Percentiles rank a stretch among this genome's conserved stretches.
These are phyloP conservation scores for Yponomeuta evonymella DNA, from an alignment of 2,888 invertebrate species.

Conservation along the genomic window DNA sequence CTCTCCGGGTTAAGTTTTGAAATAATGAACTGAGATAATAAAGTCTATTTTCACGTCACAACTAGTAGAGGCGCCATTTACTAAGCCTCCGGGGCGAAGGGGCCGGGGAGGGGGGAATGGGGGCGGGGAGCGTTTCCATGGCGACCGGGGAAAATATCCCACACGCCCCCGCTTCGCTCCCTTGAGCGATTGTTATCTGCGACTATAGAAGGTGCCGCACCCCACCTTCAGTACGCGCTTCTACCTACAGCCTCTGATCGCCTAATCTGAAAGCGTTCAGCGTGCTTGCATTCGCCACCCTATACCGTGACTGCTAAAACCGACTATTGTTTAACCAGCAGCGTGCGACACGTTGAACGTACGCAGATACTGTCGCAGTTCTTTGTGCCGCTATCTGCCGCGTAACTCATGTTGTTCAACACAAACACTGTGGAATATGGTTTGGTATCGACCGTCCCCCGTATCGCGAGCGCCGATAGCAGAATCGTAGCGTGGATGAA, in stretches of 20 bases:
- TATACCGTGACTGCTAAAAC: neutral
- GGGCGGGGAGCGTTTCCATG: constrained; percentile 61
- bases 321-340: neutral
- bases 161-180: constrained; percentile 62
- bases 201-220: constrained; percentile 55
- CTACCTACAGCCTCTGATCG: constrained; percentile 48
- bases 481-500: neutral
- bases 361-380: neutral
- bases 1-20: constrained; percentile 48
- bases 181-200: constrained; percentile 63
- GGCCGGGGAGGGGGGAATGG: constrained; percentile 52
- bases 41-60: constrained; percentile 59
- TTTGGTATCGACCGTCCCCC: neutral
- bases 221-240: constrained; percentile 59
- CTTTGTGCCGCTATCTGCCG: constrained; percentile 14
- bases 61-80: constrained; percentile 43
- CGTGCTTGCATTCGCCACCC: constrained; percentile 5
- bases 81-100: constrained; percentile 52
- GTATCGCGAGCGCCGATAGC: neutral
- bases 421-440: neutral
- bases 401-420: constrained; percentile 14
- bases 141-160: constrained; percentile 54
- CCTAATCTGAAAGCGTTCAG: constrained; percentile 64
- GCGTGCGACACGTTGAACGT: neutral
- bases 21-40: constrained; percentile 70